phyloP scores from a whole-genome alignment of 2,113 vertebrate genomes.

The Poeciliopsis turrubarensis region DNA sequence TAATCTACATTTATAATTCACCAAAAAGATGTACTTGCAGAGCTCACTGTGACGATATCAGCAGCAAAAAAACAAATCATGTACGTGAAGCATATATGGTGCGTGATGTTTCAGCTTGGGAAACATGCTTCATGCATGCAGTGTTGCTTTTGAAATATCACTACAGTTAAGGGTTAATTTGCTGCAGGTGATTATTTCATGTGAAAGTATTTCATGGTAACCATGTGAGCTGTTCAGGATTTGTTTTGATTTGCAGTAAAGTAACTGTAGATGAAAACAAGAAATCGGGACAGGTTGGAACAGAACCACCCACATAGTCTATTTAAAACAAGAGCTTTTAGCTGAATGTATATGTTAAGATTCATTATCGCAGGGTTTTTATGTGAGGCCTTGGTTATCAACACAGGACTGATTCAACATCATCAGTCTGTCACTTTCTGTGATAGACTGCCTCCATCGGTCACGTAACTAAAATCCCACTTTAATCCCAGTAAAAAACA shows the following conservation, averaged over 20 bases:
- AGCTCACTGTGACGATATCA: neutral
- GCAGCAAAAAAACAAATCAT: neutral
- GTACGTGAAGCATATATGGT: neutral
- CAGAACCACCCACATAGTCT: neutral
- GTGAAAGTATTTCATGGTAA: neutral
- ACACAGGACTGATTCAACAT: slow-evolving; percentile 4
- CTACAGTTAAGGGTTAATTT: neutral
- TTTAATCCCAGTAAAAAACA: slow-evolving; percentile 10
- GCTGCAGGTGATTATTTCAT: neutral
- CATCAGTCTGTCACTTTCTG: slow-evolving; percentile 12
- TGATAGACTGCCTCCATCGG: slow-evolving; percentile 13
- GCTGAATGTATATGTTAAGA: slow-evolving; percentile 7
- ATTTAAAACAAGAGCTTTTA: neutral
- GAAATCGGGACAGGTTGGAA: neutral
- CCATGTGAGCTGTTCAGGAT: neutral
- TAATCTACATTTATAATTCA: neutral
- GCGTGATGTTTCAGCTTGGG: neutral
- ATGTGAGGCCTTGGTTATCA: neutral
- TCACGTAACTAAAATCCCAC: slow-evolving; percentile 18
- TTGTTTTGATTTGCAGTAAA: neutral
- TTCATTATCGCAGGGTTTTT: neutral
- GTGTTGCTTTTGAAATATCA: neutral
- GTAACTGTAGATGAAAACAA: neutral
- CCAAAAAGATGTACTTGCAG: neutral
- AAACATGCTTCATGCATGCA: neutral